These are phyloP conservation scores for Saxicola maurus DNA, from an alignment of 2,797 vertebrate genomes.

Conservation along the genomic window DNA sequence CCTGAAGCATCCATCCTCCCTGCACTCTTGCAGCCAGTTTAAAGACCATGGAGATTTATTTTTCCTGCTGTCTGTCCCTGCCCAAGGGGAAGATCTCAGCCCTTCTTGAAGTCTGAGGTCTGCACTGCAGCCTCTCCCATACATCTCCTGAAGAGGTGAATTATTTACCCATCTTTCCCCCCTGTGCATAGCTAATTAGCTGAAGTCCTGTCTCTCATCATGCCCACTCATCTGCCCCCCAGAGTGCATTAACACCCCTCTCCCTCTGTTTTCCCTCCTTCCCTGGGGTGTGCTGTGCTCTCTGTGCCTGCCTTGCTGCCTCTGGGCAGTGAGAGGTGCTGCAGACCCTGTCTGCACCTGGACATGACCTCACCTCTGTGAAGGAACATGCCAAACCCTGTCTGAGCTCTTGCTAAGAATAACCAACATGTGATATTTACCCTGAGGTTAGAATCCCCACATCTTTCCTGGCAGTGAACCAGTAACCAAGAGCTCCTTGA, in stretches of 20 bases:
- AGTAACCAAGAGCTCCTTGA: neutral
- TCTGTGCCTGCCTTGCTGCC: rapidly evolving
- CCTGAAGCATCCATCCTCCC: neutral
- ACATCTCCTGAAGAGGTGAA: neutral
- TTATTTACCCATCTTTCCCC: rapidly evolving
- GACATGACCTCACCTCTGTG: neutral
- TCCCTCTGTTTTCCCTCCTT: neutral
- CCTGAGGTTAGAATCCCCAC: neutral
- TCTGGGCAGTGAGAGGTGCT: neutral
- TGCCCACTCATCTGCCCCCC: neutral
- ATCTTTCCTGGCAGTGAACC: neutral
- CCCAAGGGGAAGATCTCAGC: neutral
- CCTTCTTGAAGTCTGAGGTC: neutral
- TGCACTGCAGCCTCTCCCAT: neutral
- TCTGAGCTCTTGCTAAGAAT: neutral
- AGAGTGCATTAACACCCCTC: rapidly evolving
- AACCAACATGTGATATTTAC: neutral
- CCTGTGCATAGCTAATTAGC: neutral
- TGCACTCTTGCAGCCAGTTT: neutral
- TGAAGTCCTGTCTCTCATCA: neutral
- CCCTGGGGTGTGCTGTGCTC: neutral
- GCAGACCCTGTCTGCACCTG: neutral
- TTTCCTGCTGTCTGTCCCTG: neutral
- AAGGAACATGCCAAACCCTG: neutral
- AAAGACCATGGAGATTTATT: neutral